A percentile compares a stretch with the other conserved stretches of the same genome.
Conservation (phyloP, 2,113 vertebrate species). For the Progne subis region DNA sequence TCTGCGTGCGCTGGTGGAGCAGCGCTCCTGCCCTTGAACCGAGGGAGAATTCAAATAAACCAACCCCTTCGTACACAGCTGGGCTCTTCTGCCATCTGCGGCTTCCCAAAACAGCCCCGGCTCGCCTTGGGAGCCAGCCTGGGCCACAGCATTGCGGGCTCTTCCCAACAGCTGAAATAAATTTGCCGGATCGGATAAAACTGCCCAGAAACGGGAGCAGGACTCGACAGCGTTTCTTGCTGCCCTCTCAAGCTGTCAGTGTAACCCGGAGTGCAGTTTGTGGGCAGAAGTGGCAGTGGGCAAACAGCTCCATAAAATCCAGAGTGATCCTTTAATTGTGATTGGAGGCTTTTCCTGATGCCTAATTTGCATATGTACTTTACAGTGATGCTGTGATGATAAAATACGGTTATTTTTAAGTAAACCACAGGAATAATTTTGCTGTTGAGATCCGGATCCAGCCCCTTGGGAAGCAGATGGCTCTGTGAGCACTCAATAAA, state of each 20-base stretch:
- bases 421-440: background rate
- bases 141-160: rapidly evolving
- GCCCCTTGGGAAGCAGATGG: background rate
- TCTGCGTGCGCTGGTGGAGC: constrained; percentile 4
- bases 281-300: background rate
- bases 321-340: background rate
- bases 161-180: background rate
- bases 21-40: constrained; percentile 59
- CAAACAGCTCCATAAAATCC: background rate
- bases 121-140: background rate
- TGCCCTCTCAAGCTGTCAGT: background rate
- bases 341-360: background rate
- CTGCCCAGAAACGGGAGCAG: background rate
- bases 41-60: constrained; percentile 75
- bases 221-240: rapidly evolving
- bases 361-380: background rate
- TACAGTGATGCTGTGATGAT: background rate
- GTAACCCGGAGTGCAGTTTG: background rate
- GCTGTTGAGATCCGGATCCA: background rate
- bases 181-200: background rate
- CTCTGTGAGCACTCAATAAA: background rate
- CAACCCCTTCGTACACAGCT: constrained; percentile 8
- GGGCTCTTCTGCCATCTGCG: background rate
- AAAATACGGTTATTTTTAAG: background rate
- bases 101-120: background rate